A percentile compares a stretch with the other conserved stretches of the same genome.
These are phyloP conservation scores for Corythoichthys haematopterus DNA, from an alignment of 2,113 vertebrate species.

Conservation along the genomic window DNA sequence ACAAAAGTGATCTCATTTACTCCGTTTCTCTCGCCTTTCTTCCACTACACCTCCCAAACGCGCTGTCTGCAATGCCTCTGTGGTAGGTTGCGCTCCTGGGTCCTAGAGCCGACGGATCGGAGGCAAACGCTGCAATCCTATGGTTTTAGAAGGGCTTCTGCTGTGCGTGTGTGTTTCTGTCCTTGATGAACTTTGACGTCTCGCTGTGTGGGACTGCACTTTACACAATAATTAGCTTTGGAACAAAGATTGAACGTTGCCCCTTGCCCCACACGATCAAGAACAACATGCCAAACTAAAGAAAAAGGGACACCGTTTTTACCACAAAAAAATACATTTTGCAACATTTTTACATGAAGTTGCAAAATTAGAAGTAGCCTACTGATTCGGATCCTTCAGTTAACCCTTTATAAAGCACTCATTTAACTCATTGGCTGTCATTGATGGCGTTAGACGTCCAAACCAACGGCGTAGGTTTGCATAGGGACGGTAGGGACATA, in stretches of 20 bases:
- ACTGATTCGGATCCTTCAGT: too few species aligned
- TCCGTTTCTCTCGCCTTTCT: constrained; percentile 76
- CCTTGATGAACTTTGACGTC: constrained; percentile 44
- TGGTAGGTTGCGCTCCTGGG: constrained; percentile 58
- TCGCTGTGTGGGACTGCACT: constrained; percentile 30
- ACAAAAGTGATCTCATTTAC: constrained; percentile 76
- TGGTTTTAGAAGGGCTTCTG: constrained; percentile 24
- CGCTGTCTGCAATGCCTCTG: constrained; percentile 68
- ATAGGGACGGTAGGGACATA: too few species aligned
- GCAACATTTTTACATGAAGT: neutral
- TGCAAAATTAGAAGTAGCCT: neutral
- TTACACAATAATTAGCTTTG: constrained; percentile 16
- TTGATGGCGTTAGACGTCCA: too few species aligned
- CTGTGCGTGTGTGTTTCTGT: constrained; percentile 19
- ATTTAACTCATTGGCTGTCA: too few species aligned
- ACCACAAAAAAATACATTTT: neutral
- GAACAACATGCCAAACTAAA: neutral
- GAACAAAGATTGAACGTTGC: neutral
- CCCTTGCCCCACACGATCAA: neutral
- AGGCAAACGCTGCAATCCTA: constrained; percentile 22
- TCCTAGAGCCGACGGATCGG: constrained; percentile 59
- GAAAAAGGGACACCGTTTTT: neutral
- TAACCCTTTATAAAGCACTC: too few species aligned
- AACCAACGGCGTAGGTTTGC: too few species aligned
- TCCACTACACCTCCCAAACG: constrained; percentile 78